Base-by-base conservation (phyloP, 2,113 vertebrate genomes). In the Phalacrocorax carbo region DNA sequence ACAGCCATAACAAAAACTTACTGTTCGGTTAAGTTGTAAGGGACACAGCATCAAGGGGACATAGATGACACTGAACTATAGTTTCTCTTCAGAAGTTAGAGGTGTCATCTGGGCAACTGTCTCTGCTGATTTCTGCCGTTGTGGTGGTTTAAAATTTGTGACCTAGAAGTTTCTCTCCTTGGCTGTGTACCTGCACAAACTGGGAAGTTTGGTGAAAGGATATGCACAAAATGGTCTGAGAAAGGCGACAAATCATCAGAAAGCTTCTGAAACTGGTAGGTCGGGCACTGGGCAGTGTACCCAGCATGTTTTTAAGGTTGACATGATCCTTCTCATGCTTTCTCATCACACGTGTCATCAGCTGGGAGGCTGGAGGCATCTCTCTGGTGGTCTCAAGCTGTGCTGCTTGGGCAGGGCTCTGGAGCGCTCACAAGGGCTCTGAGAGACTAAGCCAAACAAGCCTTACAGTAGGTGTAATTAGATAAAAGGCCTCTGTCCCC, bases 11-110 rank as follows among this genome's bases (percentile, higher is more conserved):
- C 57, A 75, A 66, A 89, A 21, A 19, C 49, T 71, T 73, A 8
- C 32, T 1, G 0, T 49, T 3, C 0, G 0, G 40, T 85, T 40
- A 11, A 42, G 2, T 48, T 82, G 2, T 30, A 42, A 77, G 21
- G 27, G 30, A 25, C 9, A 7, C 6, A 3, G 8, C 23, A 14
- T 36, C 21, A 23, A 30, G 12, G 17, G 27, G 13, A 3, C 44
- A 7, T 11, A 69, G 82, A 8, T 65, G 26, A 30, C 15, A 27
- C 57, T 2, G 25, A 77, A 15, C 15, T 73, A 13, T 64, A 11
- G 4, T 76, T 93, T 91, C n/a, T 76, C 10, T 72, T 57, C 14
- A 77, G 27, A 25, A 46, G 32, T 32, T 76, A 36, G 49, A 54
- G 30, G 8, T 46, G 19, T 78, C 42, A 66, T 19, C 21, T 86